A percentile compares a stretch with the other conserved stretches of the same genome.
Conservation (phyloP, 2,113 vertebrate species). For the Ahaetulla prasina region DNA sequence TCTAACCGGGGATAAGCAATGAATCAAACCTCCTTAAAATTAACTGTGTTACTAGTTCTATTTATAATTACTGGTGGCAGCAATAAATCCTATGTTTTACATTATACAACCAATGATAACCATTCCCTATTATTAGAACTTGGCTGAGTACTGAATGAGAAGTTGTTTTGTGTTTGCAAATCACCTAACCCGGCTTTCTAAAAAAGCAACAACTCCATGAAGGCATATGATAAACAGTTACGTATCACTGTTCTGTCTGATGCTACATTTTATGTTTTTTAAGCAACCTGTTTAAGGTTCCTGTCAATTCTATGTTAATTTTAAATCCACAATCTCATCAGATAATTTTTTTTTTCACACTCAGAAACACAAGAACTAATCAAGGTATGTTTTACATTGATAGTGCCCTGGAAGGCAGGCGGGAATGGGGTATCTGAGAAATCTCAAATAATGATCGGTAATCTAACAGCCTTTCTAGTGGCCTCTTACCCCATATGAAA, state of each 20-base stretch:
- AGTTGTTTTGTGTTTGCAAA: background rate
- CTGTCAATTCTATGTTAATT: background rate
- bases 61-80: background rate
- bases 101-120: background rate
- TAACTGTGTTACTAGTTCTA: background rate
- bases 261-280: background rate
- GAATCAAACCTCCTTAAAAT: background rate
- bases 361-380: background rate
- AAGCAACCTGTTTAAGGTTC: background rate
- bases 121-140: constrained; percentile 1
- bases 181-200: background rate
- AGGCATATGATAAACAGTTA: background rate
- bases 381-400: background rate
- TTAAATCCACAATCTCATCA: background rate
- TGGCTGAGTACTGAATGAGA: background rate
- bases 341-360: background rate
- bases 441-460: background rate
- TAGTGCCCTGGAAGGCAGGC: background rate
- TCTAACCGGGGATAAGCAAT: background rate
- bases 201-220: background rate
- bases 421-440: background rate
- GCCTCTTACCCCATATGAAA: background rate
- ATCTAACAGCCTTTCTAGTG: background rate
- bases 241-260: background rate
- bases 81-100: background rate